Percentiles rank a stretch among this genome's conserved stretches.
Evolutionary conservation across 2,888 invertebrate genomes (phyloP).

Genomic region (Scaptomyza flava): DNA sequence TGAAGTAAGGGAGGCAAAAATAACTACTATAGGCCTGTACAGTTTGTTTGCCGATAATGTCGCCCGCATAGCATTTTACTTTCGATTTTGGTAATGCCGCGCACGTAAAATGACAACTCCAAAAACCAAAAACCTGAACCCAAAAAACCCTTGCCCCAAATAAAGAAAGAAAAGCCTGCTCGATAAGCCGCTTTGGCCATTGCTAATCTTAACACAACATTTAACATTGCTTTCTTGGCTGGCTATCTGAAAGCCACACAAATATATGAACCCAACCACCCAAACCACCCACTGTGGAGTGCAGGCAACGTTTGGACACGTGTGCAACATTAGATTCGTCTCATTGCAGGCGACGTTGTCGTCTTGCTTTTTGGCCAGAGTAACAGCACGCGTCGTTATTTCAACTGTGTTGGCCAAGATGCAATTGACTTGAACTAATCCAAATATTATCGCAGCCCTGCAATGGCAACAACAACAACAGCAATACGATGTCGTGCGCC

Average conservation of each 20-base stretch:
- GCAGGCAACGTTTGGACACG: conserved; percentile 67
- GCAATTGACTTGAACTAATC: conserved; percentile 83
- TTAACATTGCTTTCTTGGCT: conserved; percentile 57
- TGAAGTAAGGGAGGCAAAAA: neutral
- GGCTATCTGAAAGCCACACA: conserved; percentile 54
- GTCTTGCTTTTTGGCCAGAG: conserved; percentile 22
- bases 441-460: conserved; percentile 78
- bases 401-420: conserved; percentile 60
- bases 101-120: conserved; percentile 51
- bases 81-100: conserved; percentile 56
- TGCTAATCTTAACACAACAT: conserved; percentile 78
- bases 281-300: conserved; percentile 55
- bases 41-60: conserved; percentile 61
- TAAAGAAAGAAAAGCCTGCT: conserved; percentile 8
- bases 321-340: conserved; percentile 80
- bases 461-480: conserved; percentile 59
- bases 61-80: conserved; percentile 52
- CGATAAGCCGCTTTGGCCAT: conserved; percentile 68
- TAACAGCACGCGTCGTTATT: conserved; percentile 50
- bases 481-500: conserved; percentile 53
- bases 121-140: conserved; percentile 18
- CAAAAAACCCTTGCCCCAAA: conserved; percentile 25
- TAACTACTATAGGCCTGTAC: conserved; percentile 22
- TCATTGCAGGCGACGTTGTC: conserved; percentile 60
- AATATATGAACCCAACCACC: conserved; percentile 16